phyloP scores from a whole-genome alignment of 2,797 vertebrate genomes.

The Rhinophrynus dorsalis region DNA sequence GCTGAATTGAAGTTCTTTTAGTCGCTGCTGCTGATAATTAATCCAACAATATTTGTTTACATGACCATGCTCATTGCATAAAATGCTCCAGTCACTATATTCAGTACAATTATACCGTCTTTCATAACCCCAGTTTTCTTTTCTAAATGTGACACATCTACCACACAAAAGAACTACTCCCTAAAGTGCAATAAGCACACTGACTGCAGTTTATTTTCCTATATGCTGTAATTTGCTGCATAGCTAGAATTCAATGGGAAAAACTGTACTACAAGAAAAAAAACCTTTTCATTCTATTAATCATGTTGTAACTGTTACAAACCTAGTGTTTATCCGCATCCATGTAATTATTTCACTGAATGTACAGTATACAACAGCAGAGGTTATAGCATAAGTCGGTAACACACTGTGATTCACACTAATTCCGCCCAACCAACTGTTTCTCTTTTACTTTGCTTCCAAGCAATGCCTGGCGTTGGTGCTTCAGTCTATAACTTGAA shows the following conservation, averaged over 20 bases:
- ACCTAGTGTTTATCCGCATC: slow-evolving; percentile 3
- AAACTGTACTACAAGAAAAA: background rate
- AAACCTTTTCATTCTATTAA: background rate
- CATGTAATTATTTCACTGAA: background rate
- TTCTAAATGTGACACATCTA: background rate
- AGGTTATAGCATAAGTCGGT: slow-evolving; percentile 2
- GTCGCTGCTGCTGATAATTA: background rate
- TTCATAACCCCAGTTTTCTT: background rate
- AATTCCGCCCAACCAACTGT: slow-evolving; percentile 14
- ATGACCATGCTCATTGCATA: background rate
- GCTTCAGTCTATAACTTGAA: background rate
- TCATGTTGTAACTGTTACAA: background rate
- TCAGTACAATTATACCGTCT: background rate
- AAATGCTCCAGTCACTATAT: background rate
- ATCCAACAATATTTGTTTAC: background rate
- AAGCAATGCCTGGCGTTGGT: background rate
- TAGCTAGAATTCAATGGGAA: background rate
- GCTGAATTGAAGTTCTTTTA: background rate
- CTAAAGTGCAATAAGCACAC: background rate
- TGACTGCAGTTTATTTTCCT: background rate
- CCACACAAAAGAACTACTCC: slow-evolving; percentile 1
- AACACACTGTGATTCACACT: slow-evolving; percentile 6
- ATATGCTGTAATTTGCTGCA: background rate
- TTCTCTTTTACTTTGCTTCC: background rate
- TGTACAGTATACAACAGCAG: background rate